phyloP scores from a whole-genome alignment of 2,797 vertebrate species.

The Clarias pachynema region DNA sequence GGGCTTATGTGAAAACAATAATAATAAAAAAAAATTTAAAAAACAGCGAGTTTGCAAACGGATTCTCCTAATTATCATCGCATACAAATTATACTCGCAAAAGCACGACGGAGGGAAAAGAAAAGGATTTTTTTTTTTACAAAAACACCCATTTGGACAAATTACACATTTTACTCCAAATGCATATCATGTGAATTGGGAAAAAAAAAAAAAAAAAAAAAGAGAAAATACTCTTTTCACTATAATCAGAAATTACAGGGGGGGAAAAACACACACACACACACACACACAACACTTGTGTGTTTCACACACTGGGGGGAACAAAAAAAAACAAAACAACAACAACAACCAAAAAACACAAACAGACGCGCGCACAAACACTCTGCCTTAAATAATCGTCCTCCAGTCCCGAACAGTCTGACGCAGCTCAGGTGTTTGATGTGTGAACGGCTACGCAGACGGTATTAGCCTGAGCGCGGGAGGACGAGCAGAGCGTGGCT shows the following conservation, averaged over 20 bases:
- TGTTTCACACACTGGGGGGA: not conserved
- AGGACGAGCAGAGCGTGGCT: not conserved
- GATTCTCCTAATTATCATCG: constrained; percentile 9
- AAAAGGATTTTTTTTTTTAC: not conserved
- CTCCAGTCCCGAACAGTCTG: not conserved
- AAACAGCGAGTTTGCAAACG: not conserved
- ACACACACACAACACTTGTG: not conserved
- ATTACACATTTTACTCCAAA: constrained; percentile 8
- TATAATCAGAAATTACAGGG: constrained; percentile 15
- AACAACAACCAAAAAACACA: too few species aligned
- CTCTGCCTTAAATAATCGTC: not conserved
- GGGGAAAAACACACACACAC: not conserved
- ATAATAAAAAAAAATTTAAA: not conserved
- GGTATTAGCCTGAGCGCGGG: constrained; percentile 7
- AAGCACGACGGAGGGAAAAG: not conserved
- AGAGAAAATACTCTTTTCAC: constrained; percentile 2
- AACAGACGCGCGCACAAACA: not conserved
- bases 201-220: not conserved
- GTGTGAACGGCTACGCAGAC: constrained; percentile 28
- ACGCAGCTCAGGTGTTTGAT: constrained; percentile 18
- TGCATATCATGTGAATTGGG: not conserved
- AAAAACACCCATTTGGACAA: not conserved
- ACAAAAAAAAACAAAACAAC: not conserved
- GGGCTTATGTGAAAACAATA: constrained; percentile 1
- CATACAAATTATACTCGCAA: constrained; percentile 11